Evolutionary conservation across 2,888 invertebrate species (phyloP).

Genomic region (Sphecodes monilicornis): DNA sequence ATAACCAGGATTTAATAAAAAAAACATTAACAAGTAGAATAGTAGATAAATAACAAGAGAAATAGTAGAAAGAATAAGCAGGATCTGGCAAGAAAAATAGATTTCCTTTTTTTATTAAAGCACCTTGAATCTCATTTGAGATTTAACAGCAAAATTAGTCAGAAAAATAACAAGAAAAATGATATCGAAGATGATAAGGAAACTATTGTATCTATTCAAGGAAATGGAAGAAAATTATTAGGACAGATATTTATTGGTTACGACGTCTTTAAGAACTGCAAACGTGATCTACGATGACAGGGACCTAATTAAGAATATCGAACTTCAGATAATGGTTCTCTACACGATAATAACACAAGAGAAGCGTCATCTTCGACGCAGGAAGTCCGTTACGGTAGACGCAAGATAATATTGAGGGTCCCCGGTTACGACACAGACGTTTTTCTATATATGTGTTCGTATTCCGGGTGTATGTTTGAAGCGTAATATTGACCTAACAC

Average conservation of each 20-base stretch:
- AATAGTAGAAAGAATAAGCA: no score
- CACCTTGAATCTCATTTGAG: no score
- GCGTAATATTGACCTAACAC: background rate
- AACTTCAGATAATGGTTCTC: background rate
- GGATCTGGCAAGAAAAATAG: no score
- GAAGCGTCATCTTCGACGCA: background rate
- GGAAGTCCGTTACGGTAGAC: background rate
- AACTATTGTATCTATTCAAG: background rate
- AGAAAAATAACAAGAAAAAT: background rate
- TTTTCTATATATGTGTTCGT: background rate
- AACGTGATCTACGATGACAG: background rate
- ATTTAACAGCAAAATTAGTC: background rate
- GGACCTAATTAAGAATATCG: background rate
- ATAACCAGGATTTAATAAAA: no score
- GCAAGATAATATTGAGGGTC: background rate
- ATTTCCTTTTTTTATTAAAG: no score
- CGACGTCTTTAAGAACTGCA: background rate
- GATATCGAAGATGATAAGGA: background rate
- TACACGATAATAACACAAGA: background rate
- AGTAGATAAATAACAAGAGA: background rate
- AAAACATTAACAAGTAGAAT: no score
- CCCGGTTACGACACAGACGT: background rate
- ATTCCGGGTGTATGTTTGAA: background rate
- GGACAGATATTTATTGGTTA: background rate
- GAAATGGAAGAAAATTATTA: background rate